Conservation (phyloP, 2,113 vertebrate genomes). For the Alectura lathami region DNA sequence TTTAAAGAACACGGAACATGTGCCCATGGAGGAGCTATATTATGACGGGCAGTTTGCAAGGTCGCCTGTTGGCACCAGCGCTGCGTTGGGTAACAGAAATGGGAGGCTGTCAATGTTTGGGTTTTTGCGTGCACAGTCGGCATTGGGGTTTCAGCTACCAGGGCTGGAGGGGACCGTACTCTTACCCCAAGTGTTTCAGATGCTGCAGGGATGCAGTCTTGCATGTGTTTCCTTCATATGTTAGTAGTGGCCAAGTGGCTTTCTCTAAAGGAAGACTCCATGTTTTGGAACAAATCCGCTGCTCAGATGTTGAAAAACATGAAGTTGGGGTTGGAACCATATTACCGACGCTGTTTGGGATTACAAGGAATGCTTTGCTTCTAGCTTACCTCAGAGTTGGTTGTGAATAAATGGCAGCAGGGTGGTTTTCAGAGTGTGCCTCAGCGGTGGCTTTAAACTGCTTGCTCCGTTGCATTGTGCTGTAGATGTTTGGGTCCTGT, state of each 20-base stretch:
- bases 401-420: background rate
- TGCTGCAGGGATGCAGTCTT: background rate
- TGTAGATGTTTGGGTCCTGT: background rate
- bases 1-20: slow-evolving; percentile 54
- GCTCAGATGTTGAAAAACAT: background rate
- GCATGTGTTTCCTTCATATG: background rate
- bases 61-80: slow-evolving; percentile 9
- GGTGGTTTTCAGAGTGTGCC: background rate
- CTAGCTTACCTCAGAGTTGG: background rate
- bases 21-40: background rate
- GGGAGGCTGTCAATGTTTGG: slow-evolving; percentile 22
- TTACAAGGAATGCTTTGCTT: background rate
- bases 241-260: background rate
- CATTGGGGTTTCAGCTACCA: too few species aligned
- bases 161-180: background rate
- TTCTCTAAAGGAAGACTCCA: background rate
- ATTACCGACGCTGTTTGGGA: background rate
- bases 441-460: background rate
- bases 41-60: slow-evolving; percentile 44
- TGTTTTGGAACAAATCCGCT: background rate
- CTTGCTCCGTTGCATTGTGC: background rate
- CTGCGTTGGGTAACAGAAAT: slow-evolving; percentile 1
- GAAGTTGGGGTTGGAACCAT: background rate
- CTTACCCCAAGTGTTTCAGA: background rate
- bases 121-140: background rate